These are phyloP conservation scores for Polyommatus icarus DNA, from an alignment of 2,888 invertebrate species.

Conservation along the genomic window DNA sequence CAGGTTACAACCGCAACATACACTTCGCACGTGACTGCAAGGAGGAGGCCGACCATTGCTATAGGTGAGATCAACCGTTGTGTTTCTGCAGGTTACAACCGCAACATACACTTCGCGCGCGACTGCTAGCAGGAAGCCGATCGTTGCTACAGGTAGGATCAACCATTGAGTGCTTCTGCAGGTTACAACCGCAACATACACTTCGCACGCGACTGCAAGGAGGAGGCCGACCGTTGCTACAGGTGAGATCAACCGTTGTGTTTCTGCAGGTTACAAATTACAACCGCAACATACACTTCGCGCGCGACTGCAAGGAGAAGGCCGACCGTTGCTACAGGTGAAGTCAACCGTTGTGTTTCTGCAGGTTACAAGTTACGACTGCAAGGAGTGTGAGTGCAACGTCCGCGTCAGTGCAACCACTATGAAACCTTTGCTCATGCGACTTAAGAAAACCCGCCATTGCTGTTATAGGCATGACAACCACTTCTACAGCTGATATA, in stretches of 20 bases:
- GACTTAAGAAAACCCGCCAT: too few relatives aligned
- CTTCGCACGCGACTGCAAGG: conserved; percentile 95
- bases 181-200: conserved; percentile 88
- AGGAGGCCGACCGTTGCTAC: conserved; percentile 94
- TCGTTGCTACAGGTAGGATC: not conserved
- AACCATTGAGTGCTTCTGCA: conserved; percentile 69
- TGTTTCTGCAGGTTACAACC: not conserved
- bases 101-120: conserved; percentile 87
- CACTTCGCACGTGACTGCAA: conserved; percentile 97
- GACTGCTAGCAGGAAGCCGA: conserved; percentile 86
- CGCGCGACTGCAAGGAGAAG: conserved; percentile 91
- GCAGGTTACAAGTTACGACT: too few relatives aligned
- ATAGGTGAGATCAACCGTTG: conserved; percentile 69
- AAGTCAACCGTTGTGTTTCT: not conserved
- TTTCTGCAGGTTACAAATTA: not conserved
- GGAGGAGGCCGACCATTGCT: conserved; percentile 94
- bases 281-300: conserved; percentile 85
- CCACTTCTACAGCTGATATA: not conserved
- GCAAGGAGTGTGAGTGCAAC: too few relatives aligned
- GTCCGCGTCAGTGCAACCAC: too few relatives aligned
- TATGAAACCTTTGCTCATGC: too few relatives aligned
- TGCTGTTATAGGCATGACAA: too few relatives aligned
- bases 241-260: conserved; percentile 60
- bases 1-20: conserved; percentile 86
- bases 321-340: not conserved